Evolutionary conservation across 2,113 vertebrate species (phyloP).

Genomic region (Cephalopterus ornatus): DNA sequence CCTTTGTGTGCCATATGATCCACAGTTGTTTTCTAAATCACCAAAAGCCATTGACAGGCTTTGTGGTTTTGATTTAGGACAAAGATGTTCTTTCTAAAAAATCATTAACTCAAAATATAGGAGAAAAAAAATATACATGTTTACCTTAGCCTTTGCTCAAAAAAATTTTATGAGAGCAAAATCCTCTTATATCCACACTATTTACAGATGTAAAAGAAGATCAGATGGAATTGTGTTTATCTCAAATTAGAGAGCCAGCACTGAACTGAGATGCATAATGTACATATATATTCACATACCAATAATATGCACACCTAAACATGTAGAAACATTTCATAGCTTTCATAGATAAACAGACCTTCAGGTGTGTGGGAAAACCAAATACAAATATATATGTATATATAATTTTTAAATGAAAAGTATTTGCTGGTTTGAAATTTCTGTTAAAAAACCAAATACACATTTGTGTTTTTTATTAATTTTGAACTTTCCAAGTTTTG

Average conservation of each 20-base stretch:
- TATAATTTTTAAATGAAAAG: background rate
- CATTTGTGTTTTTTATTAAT: background rate
- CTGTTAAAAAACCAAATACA: background rate
- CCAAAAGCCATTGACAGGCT: slow-evolving; percentile 55
- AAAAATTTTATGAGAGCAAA: slow-evolving; percentile 21
- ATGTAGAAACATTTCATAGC: background rate
- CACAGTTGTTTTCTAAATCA: slow-evolving; percentile 63
- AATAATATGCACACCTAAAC: background rate
- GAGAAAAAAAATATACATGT: background rate
- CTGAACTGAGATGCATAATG: background rate
- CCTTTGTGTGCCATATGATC: slow-evolving; percentile 62
- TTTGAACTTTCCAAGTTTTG: background rate
- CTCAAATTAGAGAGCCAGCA: background rate
- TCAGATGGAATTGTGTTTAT: slow-evolving; percentile 9
- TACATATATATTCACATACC: background rate
- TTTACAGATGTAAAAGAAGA: slow-evolving; percentile 37
- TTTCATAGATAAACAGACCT: background rate
- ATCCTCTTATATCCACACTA: background rate
- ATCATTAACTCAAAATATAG: slow-evolving; percentile 39
- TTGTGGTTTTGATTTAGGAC: slow-evolving; percentile 63
- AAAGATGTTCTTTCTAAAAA: slow-evolving; percentile 41
- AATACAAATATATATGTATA: background rate
- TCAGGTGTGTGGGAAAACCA: background rate
- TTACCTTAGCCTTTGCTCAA: slow-evolving; percentile 46
- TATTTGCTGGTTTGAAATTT: background rate